phyloP scores from a whole-genome alignment of 2,113 vertebrate species.

The Eurystomus gularis region DNA sequence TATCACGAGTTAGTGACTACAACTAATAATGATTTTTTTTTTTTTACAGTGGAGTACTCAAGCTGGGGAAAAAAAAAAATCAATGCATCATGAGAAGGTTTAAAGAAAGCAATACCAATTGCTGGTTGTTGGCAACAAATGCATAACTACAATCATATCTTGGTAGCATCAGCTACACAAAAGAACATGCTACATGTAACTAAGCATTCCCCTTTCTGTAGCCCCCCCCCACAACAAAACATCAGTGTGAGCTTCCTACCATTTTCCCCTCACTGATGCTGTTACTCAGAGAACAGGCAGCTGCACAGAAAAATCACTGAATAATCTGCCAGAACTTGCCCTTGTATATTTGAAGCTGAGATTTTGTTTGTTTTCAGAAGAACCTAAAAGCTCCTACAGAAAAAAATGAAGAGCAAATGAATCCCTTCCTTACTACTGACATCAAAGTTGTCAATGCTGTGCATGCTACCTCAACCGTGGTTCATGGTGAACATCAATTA shows the following conservation, averaged over 20 bases:
- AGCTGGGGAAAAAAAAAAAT: background rate
- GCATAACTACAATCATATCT: background rate
- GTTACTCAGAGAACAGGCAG: background rate
- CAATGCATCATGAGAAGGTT: background rate
- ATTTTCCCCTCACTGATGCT: background rate
- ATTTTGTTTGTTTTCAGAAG: background rate
- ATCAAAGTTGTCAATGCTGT: background rate
- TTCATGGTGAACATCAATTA: background rate
- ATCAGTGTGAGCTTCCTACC: background rate
- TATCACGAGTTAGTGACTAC: background rate
- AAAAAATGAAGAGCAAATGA: background rate
- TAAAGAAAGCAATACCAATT: background rate
- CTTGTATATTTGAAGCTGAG: background rate
- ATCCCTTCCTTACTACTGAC: background rate
- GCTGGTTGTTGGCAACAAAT: background rate
- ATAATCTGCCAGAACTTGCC: background rate
- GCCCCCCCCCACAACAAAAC: background rate
- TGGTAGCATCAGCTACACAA: background rate
- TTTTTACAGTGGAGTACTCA: background rate
- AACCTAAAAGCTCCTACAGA: background rate
- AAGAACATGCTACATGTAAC: background rate
- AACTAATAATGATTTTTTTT: background rate
- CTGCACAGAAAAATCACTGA: background rate
- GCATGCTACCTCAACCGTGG: accelerated
- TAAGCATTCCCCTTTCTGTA: background rate